Evolutionary conservation across 2,888 invertebrate species (phyloP).

Genomic region (Rotaria socialis): DNA sequence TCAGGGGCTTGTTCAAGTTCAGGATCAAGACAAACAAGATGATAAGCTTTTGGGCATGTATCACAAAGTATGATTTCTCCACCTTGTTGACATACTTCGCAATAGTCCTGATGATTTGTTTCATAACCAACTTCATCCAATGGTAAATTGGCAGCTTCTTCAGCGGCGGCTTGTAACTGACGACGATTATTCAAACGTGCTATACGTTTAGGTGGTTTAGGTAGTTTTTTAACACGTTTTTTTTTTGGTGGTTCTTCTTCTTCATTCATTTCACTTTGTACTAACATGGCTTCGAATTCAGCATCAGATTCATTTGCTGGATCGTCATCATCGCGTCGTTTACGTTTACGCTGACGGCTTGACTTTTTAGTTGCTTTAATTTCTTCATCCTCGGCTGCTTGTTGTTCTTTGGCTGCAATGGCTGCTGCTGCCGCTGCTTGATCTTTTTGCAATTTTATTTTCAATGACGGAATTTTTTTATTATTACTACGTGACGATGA

Average conservation of each 20-base stretch:
- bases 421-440: slow-evolving; percentile 21
- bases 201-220: slow-evolving; percentile 37
- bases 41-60: slow-evolving; percentile 96
- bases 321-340: slow-evolving; percentile 73
- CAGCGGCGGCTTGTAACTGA: slow-evolving; percentile 31
- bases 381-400: background rate
- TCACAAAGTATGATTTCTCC: slow-evolving; percentile 98
- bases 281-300: slow-evolving; percentile 61
- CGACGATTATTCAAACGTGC: background rate
- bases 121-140: slow-evolving; percentile 63
- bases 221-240: slow-evolving; percentile 41
- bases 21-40: slow-evolving; percentile 93
- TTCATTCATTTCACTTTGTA: slow-evolving; percentile 34
- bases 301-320: slow-evolving; percentile 68
- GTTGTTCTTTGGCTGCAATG: background rate
- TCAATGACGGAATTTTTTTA: slow-evolving; percentile 13
- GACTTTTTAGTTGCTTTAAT: background rate
- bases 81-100: slow-evolving; percentile 98
- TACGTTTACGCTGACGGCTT: slow-evolving; percentile 29
- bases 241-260: slow-evolving; percentile 39
- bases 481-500: background rate
- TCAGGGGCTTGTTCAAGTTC: slow-evolving; percentile 97
- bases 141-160: slow-evolving; percentile 52
- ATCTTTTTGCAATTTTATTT: slow-evolving; percentile 33
- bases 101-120: slow-evolving; percentile 77